Evolutionary conservation across 1,140 invertebrate genomes (phyloP).

Genomic region (Lycorma delicatula): DNA sequence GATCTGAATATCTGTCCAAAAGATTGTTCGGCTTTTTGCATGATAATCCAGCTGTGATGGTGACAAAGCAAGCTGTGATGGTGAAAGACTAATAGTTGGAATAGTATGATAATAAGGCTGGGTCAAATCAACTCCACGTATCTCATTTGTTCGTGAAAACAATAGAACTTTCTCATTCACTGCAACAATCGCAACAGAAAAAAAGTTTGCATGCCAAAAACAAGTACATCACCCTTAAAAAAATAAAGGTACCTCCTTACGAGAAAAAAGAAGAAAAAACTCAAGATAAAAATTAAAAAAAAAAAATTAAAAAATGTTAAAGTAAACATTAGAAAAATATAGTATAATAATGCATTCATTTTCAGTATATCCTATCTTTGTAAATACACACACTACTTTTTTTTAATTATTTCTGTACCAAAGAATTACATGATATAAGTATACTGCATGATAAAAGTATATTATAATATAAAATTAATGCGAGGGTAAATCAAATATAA

Average conservation of each 20-base stretch:
- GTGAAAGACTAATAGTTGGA: conserved; percentile 60
- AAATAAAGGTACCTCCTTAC: no score
- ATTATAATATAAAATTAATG: no score
- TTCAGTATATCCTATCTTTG: neutral
- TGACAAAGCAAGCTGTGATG: conserved; percentile 46
- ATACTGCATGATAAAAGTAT: no score
- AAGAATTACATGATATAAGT: no score
- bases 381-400: neutral
- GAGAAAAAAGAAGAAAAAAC: neutral
- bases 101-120: conserved; percentile 67
- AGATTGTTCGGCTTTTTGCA: conserved; percentile 54
- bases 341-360: neutral
- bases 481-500: no score
- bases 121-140: conserved; percentile 70
- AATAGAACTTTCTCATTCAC: conserved; percentile 68
- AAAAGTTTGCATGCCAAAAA: conserved; percentile 11
- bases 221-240: no score
- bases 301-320: conserved; percentile 28
- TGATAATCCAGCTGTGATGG: conserved; percentile 62
- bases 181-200: conserved; percentile 35
- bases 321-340: neutral
- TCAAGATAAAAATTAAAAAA: conserved; percentile 14
- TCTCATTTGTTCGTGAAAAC: conserved; percentile 63
- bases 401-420: no score
- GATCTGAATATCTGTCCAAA: conserved; percentile 67